Conservation (phyloP, 2,113 vertebrate species). For the Hippopotamus amphibius region DNA sequence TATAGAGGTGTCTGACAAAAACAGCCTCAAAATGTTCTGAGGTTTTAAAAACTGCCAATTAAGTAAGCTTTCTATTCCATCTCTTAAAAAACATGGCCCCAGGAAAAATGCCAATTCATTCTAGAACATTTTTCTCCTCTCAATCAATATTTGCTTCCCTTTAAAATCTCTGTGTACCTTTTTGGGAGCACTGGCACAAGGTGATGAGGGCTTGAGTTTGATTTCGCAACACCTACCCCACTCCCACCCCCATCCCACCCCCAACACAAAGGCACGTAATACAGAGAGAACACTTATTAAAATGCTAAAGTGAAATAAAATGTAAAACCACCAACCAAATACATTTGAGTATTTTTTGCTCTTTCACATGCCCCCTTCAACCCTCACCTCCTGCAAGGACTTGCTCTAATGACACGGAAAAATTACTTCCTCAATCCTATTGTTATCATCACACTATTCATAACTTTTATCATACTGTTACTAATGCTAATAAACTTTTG, state of each 20-base stretch:
- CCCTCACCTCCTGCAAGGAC: not conserved
- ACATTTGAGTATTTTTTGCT: not conserved
- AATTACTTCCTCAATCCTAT: not conserved
- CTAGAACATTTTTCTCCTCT: constrained; percentile 22
- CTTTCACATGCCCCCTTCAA: not conserved
- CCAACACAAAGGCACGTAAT: not conserved
- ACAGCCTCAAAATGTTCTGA: constrained; percentile 3
- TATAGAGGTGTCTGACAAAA: not conserved
- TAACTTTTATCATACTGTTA: not conserved
- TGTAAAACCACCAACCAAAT: not conserved
- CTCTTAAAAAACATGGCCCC: not conserved
- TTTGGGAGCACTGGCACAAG: not conserved
- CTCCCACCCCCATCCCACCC: not conserved
- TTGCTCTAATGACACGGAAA: not conserved
- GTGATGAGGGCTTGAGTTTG: not conserved
- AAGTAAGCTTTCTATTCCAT: not conserved
- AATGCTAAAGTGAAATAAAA: not conserved
- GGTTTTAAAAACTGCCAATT: not conserved
- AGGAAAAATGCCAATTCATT: not conserved
- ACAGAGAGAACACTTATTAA: not conserved
- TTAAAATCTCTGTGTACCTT: constrained; percentile 5
- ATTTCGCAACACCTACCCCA: not conserved
- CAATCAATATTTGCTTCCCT: not conserved
- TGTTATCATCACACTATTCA: not conserved
- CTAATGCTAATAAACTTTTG: not conserved